phyloP scores from a whole-genome alignment of 2,113 vertebrate species.

The Carlito syrichta region DNA sequence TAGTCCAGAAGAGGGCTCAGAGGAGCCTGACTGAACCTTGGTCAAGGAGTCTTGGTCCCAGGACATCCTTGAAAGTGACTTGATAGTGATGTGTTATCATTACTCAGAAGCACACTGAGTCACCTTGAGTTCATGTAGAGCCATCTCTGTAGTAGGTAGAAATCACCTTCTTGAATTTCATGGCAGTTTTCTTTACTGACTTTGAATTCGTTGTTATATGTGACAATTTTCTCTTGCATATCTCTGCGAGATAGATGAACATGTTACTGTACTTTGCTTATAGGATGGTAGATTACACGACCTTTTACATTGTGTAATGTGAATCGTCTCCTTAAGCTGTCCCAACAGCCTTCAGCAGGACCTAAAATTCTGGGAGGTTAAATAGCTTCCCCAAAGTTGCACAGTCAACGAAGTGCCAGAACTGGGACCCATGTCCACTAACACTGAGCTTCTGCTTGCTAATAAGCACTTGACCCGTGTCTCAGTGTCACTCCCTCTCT shows the following conservation, averaged over 20 bases:
- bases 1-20: background rate
- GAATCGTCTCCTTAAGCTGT: too few relatives aligned
- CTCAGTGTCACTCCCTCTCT: background rate
- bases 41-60: background rate
- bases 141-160: background rate
- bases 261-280: background rate
- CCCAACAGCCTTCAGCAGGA: background rate
- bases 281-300: too few relatives aligned
- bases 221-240: background rate
- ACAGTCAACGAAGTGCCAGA: background rate
- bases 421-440: fast-evolving
- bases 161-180: background rate
- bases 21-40: too few relatives aligned
- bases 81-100: background rate
- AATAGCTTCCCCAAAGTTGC: background rate
- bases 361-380: background rate
- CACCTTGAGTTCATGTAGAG: background rate
- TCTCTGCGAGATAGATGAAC: background rate
- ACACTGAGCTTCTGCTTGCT: background rate
- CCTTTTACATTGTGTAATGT: background rate
- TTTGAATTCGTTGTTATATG: background rate
- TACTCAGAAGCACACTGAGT: background rate
- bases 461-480: background rate
- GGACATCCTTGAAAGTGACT: background rate
- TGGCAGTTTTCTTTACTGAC: background rate